Base-by-base conservation (phyloP, 2,113 vertebrate species). In the Meriones unguiculatus region DNA sequence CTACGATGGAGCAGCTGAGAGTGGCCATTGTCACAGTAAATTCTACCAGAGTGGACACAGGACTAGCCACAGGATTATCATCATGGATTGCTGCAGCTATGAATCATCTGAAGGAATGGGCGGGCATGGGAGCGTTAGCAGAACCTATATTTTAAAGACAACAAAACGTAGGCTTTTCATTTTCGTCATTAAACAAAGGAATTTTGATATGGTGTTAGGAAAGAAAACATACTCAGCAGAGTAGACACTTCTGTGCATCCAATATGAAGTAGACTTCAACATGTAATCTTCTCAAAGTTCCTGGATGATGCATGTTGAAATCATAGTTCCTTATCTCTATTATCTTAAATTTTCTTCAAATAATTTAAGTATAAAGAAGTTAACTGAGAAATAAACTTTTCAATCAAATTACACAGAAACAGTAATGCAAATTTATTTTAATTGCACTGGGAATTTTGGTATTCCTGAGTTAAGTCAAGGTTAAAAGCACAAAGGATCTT, bases 331-430 rank as follows among this genome's bases (percentile, higher is more conserved):
- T 86, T 52, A n/a, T 62, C 72, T 81, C 35, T 67, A 41, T 81
- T 80, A 70, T 46, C 17, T 15, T 90, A 89, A 87, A n/a, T 89
- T 89, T 32, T 88, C 46, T 73, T 91, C 18, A 91, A 65, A 35
- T 93, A 89, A 30, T 85, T 91, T 72, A 87, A 17, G 73, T 78
- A 77, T 93, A 62, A 95, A 87, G n/a, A 84, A 38, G 54, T 64
- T 54, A 11, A 87, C 24, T 73, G 17, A 69, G 30, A 84, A 22
- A 86, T 52, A 15, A 90, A 69, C 12, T 80, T 72, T 90, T 80
- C 41, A 92, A 18, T 73, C 54, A 85, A 64, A 41, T 7, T 84
- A 30, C 9, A 75, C 5, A 73, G 46, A 95, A 14, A 88, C 38
- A 92, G 69, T n/a, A 69, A 87, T 41, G 52, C 72, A 9, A 81